A percentile compares a stretch with the other conserved stretches of the same genome.
Evolutionary conservation across 2,113 vertebrate genomes (phyloP).

Genomic region (Myotis brandtii): DNA sequence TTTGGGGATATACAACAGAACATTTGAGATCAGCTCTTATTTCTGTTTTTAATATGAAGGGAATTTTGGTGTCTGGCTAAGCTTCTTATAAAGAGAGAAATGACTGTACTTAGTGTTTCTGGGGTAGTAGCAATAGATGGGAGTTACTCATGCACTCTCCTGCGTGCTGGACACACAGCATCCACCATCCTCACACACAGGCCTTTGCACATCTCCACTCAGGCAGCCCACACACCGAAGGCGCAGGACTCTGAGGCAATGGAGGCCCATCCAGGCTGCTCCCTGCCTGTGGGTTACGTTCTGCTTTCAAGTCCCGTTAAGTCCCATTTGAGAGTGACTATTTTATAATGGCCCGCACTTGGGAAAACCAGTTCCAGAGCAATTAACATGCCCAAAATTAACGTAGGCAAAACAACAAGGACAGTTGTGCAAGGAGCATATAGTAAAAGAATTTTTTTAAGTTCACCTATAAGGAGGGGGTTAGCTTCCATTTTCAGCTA

Average conservation of each 20-base stretch:
- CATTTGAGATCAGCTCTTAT: slow-evolving; percentile 15
- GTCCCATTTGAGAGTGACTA: neutral
- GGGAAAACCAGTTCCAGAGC: neutral
- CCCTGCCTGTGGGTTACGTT: slow-evolving; percentile 32
- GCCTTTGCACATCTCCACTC: neutral
- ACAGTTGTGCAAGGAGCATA: neutral
- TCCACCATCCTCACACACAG: neutral
- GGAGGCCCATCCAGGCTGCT: neutral
- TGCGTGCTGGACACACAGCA: neutral
- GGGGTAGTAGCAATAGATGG: neutral
- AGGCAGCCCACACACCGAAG: too few species aligned
- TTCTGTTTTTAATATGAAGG: slow-evolving; percentile 15
- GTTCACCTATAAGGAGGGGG: neutral
- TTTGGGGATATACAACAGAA: neutral
- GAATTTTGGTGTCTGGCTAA: slow-evolving; percentile 17
- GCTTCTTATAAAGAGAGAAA: slow-evolving; percentile 11
- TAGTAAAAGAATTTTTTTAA: too few species aligned
- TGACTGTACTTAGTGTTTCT: neutral
- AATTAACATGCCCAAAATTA: neutral
- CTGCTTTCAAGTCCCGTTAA: slow-evolving; percentile 38
- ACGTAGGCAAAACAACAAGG: neutral
- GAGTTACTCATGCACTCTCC: neutral
- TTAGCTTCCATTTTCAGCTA: neutral
- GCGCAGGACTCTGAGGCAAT: neutral
- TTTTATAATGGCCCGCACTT: slow-evolving; percentile 6